phyloP scores from a whole-genome alignment of 2,113 vertebrate species.

The Anolis sagrei region DNA sequence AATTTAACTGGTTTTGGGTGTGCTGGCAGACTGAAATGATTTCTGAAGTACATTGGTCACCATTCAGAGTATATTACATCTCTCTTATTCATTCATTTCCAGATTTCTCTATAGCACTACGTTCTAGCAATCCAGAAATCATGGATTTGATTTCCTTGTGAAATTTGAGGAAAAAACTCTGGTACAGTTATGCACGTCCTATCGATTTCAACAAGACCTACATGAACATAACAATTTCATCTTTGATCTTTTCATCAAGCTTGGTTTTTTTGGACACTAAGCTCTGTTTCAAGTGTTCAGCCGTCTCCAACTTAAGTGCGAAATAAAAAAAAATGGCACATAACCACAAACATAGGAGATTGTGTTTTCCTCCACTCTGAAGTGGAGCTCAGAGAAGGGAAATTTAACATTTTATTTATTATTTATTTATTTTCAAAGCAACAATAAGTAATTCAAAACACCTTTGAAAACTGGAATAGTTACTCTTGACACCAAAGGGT shows the following conservation, averaged over 20 bases:
- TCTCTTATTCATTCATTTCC: slow-evolving; percentile 26
- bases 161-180: slow-evolving; percentile 46
- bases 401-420: slow-evolving; percentile 40
- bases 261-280: slow-evolving; percentile 63
- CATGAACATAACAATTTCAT: background rate
- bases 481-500: background rate
- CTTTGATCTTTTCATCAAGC: slow-evolving; percentile 63
- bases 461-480: slow-evolving; percentile 47
- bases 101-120: slow-evolving; percentile 59
- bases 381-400: background rate
- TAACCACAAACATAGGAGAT: slow-evolving; percentile 51
- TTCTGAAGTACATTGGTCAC: slow-evolving; percentile 16
- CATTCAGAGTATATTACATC: slow-evolving; percentile 61
- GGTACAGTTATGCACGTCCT: background rate
- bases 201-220: background rate
- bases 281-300: slow-evolving; percentile 42
- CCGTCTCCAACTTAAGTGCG: slow-evolving; percentile 43
- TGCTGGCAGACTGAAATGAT: background rate
- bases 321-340: slow-evolving; percentile 62
- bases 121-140: too few relatives aligned
- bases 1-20: background rate
- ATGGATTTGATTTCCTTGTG: slow-evolving; percentile 63
- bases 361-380: slow-evolving; percentile 13
- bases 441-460: slow-evolving; percentile 55
- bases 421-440: slow-evolving; percentile 14